Conservation (phyloP, 1,140 invertebrate genomes). For the Battus philenor region DNA sequence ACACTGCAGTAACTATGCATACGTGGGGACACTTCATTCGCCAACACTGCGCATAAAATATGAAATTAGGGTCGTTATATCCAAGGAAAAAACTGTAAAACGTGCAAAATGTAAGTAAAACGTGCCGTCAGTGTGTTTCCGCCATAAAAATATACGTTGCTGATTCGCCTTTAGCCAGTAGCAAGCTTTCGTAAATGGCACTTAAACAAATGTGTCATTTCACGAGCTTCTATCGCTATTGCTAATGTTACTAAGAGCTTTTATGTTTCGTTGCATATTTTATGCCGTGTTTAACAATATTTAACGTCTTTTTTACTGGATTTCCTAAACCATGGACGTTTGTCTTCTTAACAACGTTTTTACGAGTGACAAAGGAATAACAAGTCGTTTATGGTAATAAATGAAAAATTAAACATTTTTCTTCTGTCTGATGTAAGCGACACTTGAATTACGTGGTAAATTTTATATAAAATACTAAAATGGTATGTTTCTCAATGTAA, state of each 20-base stretch:
- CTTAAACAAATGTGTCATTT: conserved; percentile 40
- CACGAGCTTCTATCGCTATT: conserved; percentile 28
- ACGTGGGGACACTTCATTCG: too few relatives aligned
- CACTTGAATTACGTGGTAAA: too few relatives aligned
- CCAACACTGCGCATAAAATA: conserved; percentile 7
- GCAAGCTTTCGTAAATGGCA: conserved; percentile 26
- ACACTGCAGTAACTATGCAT: too few relatives aligned
- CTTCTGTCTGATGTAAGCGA: too few relatives aligned
- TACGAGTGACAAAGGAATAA: conserved; percentile 13
- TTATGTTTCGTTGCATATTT: conserved; percentile 32
- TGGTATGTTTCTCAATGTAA: too few relatives aligned
- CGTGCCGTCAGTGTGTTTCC: conserved; percentile 11
- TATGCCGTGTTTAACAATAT: conserved; percentile 30
- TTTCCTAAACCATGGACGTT: conserved; percentile 19
- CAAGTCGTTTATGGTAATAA: too few relatives aligned
- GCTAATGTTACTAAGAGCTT: conserved; percentile 19
- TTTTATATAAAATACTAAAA: too few relatives aligned
- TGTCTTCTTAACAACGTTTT: conserved; percentile 8
- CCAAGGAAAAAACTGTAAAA: conserved; percentile 6
- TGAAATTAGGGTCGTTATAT: conserved; percentile 7
- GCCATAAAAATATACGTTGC: conserved; percentile 15
- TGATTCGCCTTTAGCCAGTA: conserved; percentile 23
- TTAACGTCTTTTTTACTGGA: conserved; percentile 24
- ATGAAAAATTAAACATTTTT: too few relatives aligned
- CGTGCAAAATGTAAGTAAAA: conserved; percentile 14